These are phyloP conservation scores for Nannoperca australis DNA, from an alignment of 2,797 vertebrate genomes.

Conservation along the genomic window DNA sequence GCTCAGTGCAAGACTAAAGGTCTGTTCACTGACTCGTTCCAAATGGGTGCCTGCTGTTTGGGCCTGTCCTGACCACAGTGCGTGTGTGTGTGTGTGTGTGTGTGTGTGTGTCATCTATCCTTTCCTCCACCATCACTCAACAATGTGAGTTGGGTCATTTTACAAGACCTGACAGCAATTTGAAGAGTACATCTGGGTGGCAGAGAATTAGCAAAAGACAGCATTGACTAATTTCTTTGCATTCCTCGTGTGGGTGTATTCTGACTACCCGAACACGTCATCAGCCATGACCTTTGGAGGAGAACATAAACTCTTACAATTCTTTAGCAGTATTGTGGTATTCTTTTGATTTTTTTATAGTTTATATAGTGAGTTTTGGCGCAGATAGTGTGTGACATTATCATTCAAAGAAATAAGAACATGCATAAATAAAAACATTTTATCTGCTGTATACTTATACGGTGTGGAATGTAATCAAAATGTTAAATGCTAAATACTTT, in stretches of 20 bases:
- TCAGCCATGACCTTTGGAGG: not conserved
- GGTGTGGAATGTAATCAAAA: not conserved
- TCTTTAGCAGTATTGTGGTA: not conserved
- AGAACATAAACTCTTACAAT: conserved; percentile 16
- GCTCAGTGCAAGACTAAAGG: conserved; percentile 69
- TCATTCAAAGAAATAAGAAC: not conserved
- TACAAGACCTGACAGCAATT: conserved; percentile 50
- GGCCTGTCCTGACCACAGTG: conserved; percentile 71
- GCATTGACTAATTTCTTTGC: conserved; percentile 40
- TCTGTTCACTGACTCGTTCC: conserved; percentile 74
- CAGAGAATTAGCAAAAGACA: conserved; percentile 33
- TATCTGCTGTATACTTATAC: not conserved
- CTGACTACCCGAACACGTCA: conserved; percentile 23
- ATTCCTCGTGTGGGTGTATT: conserved; percentile 10
- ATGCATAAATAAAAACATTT: not conserved
- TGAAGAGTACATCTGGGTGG: conserved; percentile 56
- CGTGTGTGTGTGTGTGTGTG: conserved; percentile 5
- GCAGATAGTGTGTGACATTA: not conserved
- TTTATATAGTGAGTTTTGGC: not conserved
- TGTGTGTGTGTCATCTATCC: conserved; percentile 27
- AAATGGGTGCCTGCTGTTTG: conserved; percentile 77
- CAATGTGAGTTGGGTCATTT: conserved; percentile 45
- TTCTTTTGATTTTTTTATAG: not conserved
- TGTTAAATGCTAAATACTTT: not conserved
- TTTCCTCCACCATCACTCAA: conserved; percentile 60